A percentile compares a stretch with the other conserved stretches of the same genome.
These are phyloP conservation scores for Paraplagusia blochii DNA, from an alignment of 2,113 vertebrate species.

Conservation along the genomic window DNA sequence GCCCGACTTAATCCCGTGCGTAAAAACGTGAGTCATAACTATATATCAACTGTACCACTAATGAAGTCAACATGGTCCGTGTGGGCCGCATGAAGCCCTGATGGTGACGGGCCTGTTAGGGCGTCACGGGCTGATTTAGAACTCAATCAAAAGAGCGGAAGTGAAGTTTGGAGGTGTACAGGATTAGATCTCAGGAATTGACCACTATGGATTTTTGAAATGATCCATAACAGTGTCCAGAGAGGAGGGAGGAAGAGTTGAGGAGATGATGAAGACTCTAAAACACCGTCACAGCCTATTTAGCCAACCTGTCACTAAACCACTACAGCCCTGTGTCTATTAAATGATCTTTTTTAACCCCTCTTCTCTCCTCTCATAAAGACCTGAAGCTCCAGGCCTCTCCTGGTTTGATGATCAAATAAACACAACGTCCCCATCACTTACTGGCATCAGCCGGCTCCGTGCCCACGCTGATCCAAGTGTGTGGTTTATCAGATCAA, in stretches of 20 bases:
- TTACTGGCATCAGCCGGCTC: slow-evolving; percentile 31
- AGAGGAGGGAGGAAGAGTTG: too few relatives aligned
- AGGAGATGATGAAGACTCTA: background rate
- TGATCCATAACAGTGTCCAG: slow-evolving; percentile 8
- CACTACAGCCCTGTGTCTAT: background rate
- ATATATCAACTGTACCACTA: background rate
- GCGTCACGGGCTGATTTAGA: background rate
- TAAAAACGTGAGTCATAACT: background rate
- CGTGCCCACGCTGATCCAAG: background rate
- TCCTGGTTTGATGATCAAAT: slow-evolving; percentile 37
- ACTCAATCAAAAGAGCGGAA: background rate
- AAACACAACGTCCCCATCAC: slow-evolving; percentile 50
- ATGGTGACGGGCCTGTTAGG: background rate
- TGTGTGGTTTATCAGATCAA: slow-evolving; percentile 29
- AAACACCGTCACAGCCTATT: too few relatives aligned
- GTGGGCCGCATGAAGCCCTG: too few relatives aligned
- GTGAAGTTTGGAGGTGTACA: background rate
- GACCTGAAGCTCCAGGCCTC: slow-evolving; percentile 21
- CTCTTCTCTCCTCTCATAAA: background rate
- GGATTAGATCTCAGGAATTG: background rate
- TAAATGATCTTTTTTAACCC: background rate
- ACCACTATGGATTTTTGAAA: slow-evolving; percentile 2
- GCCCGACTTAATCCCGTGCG: background rate
- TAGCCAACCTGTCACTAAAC: background rate
- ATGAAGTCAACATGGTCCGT: background rate